Conservation (phyloP, 2,797 vertebrate species). For the Onychomys torridus region DNA sequence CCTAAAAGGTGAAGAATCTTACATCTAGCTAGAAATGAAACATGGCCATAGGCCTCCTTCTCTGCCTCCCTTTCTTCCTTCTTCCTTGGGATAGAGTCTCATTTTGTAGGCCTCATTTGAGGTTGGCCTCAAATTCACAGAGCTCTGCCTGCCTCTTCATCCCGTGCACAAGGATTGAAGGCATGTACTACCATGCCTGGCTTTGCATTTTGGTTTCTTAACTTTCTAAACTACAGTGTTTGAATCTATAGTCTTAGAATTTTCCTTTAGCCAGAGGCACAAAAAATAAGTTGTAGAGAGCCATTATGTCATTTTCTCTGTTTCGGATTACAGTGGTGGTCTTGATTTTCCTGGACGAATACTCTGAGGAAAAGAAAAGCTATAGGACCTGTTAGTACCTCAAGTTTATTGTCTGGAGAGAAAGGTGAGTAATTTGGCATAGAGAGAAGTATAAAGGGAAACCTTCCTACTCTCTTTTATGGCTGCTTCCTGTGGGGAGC, state of each 20-base stretch:
- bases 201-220: not conserved
- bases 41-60: not conserved
- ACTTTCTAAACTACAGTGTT: not conserved
- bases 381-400: slow-evolving; percentile 54
- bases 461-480: slow-evolving; percentile 12
- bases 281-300: not conserved
- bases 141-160: not conserved
- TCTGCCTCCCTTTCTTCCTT: not conserved
- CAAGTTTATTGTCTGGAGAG: slow-evolving; percentile 61
- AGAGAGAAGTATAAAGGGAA: not conserved
- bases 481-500: slow-evolving; percentile 39
- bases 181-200: not conserved
- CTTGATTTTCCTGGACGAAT: slow-evolving; percentile 55
- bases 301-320: slow-evolving; percentile 9
- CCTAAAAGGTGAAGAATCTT: slow-evolving; percentile 55
- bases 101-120: not conserved
- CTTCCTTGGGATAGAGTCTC: not conserved
- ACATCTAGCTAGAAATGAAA: slow-evolving; percentile 35
- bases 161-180: not conserved
- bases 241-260: slow-evolving; percentile 38
- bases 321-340: slow-evolving; percentile 42
- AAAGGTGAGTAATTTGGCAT: slow-evolving; percentile 31
- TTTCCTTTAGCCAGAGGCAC: slow-evolving; percentile 21
- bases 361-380: slow-evolving; percentile 67
- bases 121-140: not conserved